phyloP scores from a whole-genome alignment of 2,113 vertebrate genomes.

The Rhinogobius similis region DNA sequence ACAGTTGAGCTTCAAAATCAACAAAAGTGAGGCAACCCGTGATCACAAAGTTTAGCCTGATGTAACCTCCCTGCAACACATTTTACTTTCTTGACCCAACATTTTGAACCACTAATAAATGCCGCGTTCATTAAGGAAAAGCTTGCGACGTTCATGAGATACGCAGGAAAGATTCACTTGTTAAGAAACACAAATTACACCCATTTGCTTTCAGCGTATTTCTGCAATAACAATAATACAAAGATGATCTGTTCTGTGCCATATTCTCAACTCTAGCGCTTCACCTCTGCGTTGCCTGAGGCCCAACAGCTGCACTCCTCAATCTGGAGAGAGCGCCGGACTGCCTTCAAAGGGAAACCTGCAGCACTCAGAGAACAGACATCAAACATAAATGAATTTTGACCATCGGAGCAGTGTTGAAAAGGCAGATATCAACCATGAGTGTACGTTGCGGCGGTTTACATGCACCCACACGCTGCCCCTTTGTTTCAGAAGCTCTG shows the following conservation, averaged over 20 bases:
- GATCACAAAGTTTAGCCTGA: not conserved
- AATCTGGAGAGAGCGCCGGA: conserved; percentile 34
- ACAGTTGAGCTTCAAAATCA: too few species aligned
- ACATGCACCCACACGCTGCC: conserved; percentile 37
- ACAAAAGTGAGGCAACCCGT: too few species aligned
- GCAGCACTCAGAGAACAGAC: conserved; percentile 35
- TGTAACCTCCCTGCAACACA: not conserved
- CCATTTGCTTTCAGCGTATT: not conserved
- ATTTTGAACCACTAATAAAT: not conserved
- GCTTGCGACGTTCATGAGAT: not conserved
- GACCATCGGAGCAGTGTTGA: conserved; percentile 32
- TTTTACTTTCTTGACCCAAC: not conserved
- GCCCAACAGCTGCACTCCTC: conserved; percentile 33
- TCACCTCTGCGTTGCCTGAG: conserved; percentile 22
- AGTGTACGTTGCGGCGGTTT: conserved; percentile 26
- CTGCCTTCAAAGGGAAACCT: conserved; percentile 61
- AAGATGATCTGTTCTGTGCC: conserved; percentile 4
- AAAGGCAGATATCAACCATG: conserved; percentile 25
- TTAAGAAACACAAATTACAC: not conserved
- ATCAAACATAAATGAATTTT: conserved; percentile 51
- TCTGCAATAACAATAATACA: conserved; percentile 5
- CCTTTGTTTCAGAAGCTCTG: conserved; percentile 30
- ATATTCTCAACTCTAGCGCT: conserved; percentile 19
- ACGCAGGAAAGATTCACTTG: not conserved
- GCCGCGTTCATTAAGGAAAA: not conserved